Conservation (phyloP, 2,888 invertebrate genomes). For the Hirtodrosophila confusa region DNA sequence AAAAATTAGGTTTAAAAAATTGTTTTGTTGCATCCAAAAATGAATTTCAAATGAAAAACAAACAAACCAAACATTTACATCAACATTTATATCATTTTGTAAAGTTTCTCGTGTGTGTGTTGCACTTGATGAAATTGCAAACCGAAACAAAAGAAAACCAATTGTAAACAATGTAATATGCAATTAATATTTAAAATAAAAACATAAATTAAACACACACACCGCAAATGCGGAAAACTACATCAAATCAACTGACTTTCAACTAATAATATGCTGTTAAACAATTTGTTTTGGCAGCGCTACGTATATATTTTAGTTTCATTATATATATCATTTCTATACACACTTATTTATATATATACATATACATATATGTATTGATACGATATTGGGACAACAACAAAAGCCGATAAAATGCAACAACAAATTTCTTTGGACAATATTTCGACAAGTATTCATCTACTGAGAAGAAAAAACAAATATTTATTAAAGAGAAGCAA, state of each 20-base stretch:
- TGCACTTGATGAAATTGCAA: constrained; percentile 47
- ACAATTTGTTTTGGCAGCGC: constrained; percentile 11
- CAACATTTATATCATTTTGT: constrained; percentile 45
- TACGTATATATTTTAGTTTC: constrained; percentile 36
- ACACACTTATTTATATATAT: constrained; percentile 29
- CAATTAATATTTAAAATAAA: constrained; percentile 44
- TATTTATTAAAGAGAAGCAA: constrained; percentile 40
- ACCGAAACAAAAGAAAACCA: constrained; percentile 23
- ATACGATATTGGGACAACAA: constrained; percentile 29
- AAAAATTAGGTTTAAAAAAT: constrained; percentile 49
- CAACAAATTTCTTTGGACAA: constrained; percentile 77
- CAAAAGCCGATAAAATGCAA: constrained; percentile 45
- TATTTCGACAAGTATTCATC: constrained; percentile 77
- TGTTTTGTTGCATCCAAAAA: constrained; percentile 49
- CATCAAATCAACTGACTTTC: constrained; percentile 46
- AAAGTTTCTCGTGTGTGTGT: constrained; percentile 57
- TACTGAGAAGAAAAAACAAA: constrained; percentile 54
- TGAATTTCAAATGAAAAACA: constrained; percentile 15
- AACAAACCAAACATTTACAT: constrained; percentile 36
- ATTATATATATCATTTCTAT: constrained; percentile 37
- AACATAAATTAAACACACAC: constrained; percentile 20
- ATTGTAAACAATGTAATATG: constrained; percentile 63
- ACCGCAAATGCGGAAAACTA: constrained; percentile 24
- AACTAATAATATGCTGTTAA: constrained; percentile 32
- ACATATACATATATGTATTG: not conserved